Base-by-base conservation (phyloP, 1,140 invertebrate species). In the Ips typographus region DNA sequence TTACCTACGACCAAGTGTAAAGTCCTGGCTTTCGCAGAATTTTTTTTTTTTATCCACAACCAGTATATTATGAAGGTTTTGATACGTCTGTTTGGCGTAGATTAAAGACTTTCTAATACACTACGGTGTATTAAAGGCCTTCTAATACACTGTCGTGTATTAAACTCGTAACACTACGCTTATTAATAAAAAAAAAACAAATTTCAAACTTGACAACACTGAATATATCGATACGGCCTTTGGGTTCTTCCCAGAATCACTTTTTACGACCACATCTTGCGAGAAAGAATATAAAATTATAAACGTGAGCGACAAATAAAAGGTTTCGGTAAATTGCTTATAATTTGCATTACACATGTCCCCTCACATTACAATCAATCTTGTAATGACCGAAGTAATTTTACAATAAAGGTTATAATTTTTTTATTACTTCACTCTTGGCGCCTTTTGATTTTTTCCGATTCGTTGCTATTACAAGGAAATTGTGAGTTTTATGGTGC, bases 311-410 rank as follows among this genome's bases (percentile, higher is more conserved):
- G 55, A 43, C 64, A 58, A 55, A 55, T 65, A 65, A 65, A 62
- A 65, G 62, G 61, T 41, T 36, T 38, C 65, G 57, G 57, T 53
- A 67, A 67, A 67, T 67, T 53, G 37, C 56, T 60, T 59, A 60
- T 67, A 67, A 67, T 67, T 60, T 67, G 65, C 65, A 65, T 65
- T 38, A 65, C 64, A 56, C 55, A 65, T 65, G 64, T 65, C 40
- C 43, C 41, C 55, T 58, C 53, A 65, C 64, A 65, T 65, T 65
- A 57, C 64, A 65, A 65, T 65, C 42, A 58, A 44, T 39, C 8
- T 2, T 41, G 55, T 65, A 65, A 65, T 65, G 56, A 55, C 64
- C 38, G 55, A 65, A 57, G 53, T 43, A 65, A 57, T 58, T 65
- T 65, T 36, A 65, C 53, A 65, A 65, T 65, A 65, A 65, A 65